Conservation (phyloP, 2,888 invertebrate genomes). For the Drosophila robusta region DNA sequence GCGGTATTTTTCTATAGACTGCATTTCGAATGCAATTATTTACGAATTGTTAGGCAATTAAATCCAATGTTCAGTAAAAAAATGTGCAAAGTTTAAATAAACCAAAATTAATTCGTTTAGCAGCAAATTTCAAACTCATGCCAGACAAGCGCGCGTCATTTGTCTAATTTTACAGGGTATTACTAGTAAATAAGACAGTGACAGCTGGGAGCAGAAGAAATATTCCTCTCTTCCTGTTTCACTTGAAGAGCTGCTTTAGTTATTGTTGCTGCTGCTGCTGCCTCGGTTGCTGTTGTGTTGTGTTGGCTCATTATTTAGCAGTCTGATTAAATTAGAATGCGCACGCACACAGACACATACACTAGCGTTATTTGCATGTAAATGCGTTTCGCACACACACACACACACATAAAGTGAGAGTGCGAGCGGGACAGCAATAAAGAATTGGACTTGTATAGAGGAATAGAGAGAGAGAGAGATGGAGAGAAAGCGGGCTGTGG, state of each 20-base stretch:
- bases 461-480: background rate
- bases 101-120: too few species aligned
- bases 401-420: background rate
- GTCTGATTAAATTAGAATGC: constrained; percentile 77
- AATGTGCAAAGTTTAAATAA: too few species aligned
- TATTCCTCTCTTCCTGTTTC: constrained; percentile 37
- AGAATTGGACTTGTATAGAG: background rate
- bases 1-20: too few species aligned
- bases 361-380: constrained; percentile 57
- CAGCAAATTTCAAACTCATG: background rate
- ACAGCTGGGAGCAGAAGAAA: constrained; percentile 36
- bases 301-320: constrained; percentile 74
- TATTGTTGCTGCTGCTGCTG: constrained; percentile 13
- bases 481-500: constrained; percentile 16
- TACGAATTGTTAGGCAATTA: too few species aligned
- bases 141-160: background rate
- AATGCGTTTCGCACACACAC: constrained; percentile 44
- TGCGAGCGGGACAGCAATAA: constrained; percentile 8
- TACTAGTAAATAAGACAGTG: constrained; percentile 40
- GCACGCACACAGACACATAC: constrained; percentile 32
- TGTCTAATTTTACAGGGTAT: constrained; percentile 34
- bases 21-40: too few species aligned
- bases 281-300: constrained; percentile 17
- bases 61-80: too few species aligned
- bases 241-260: constrained; percentile 20